Percentiles rank a stretch among this genome's conserved stretches.
Conservation (phyloP, 2,888 invertebrate genomes). For the Thecophora atra region DNA sequence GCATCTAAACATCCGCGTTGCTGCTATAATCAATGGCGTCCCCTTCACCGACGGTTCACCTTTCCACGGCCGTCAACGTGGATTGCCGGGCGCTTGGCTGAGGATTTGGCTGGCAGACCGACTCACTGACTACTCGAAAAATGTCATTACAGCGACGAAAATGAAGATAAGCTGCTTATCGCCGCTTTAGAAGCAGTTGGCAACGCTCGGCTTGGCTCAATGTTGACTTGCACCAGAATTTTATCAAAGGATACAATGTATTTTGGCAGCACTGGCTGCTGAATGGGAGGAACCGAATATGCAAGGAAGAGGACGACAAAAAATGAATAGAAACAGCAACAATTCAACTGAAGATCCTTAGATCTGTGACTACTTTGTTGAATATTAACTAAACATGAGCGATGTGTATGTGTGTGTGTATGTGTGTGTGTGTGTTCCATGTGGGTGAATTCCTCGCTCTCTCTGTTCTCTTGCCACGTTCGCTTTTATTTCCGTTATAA, state of each 20-base stretch:
- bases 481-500: constrained; percentile 20
- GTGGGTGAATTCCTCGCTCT: background rate
- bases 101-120: background rate
- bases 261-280: constrained; percentile 7
- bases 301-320: background rate
- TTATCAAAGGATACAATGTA: background rate
- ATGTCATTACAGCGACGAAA: constrained; percentile 15
- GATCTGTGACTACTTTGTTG: constrained; percentile 19
- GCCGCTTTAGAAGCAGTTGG: constrained; percentile 33
- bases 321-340: constrained; percentile 3
- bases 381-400: constrained; percentile 27
- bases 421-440: constrained; percentile 6
- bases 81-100: background rate
- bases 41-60: background rate
- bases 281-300: background rate
- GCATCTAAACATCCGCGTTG: too few relatives aligned
- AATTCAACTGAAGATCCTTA: background rate
- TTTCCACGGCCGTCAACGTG: background rate
- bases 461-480: background rate
- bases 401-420: constrained; percentile 11
- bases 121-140: background rate
- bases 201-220: constrained; percentile 19
- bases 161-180: constrained; percentile 45
- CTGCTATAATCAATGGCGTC: background rate
- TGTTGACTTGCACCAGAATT: background rate